Evolutionary conservation across 1,140 invertebrate species (phyloP).

Genomic region (Copidosoma floridanum): DNA sequence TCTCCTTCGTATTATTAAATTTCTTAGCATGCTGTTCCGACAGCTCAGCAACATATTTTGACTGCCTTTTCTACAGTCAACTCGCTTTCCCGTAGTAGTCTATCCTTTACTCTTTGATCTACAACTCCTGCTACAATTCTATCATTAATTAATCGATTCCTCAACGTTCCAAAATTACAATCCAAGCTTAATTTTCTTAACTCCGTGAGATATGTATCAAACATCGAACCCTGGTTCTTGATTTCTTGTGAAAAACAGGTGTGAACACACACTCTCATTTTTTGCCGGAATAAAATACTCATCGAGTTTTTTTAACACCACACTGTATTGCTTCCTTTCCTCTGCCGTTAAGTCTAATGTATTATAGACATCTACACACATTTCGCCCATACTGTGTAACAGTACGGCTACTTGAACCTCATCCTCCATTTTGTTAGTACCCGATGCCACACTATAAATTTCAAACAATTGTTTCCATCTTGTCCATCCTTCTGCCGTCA

Average conservation of each 20-base stretch:
- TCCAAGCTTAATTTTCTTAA: slow-evolving; percentile 33
- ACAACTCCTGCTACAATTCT: slow-evolving; percentile 43
- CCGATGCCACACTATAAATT: slow-evolving; percentile 8
- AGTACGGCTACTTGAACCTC: slow-evolving; percentile 22
- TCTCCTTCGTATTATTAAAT: neutral
- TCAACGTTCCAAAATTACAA: slow-evolving; percentile 38
- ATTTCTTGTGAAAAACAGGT: slow-evolving; percentile 33
- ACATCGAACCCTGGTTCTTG: slow-evolving; percentile 35
- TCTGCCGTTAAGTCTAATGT: slow-evolving; percentile 23
- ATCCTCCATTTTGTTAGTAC: slow-evolving; percentile 5
- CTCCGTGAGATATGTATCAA: slow-evolving; percentile 36
- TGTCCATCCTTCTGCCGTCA: slow-evolving; percentile 16
- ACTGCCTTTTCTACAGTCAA: slow-evolving; percentile 37
- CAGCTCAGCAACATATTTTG: slow-evolving; percentile 27
- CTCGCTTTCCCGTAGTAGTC: slow-evolving; percentile 37
- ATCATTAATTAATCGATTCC: slow-evolving; percentile 41
- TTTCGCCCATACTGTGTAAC: slow-evolving; percentile 26
- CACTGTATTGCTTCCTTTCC: slow-evolving; percentile 8
- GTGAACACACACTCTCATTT: slow-evolving; percentile 31
- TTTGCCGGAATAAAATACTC: slow-evolving; percentile 32
- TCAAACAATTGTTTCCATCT: slow-evolving; percentile 23
- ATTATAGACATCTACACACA: slow-evolving; percentile 20
- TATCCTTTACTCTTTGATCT: slow-evolving; percentile 39
- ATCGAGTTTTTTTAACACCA: slow-evolving; percentile 29
- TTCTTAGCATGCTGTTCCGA: slow-evolving; percentile 16